Base-by-base conservation (phyloP, 1,140 invertebrate genomes). In the Drosophila melanica region DNA sequence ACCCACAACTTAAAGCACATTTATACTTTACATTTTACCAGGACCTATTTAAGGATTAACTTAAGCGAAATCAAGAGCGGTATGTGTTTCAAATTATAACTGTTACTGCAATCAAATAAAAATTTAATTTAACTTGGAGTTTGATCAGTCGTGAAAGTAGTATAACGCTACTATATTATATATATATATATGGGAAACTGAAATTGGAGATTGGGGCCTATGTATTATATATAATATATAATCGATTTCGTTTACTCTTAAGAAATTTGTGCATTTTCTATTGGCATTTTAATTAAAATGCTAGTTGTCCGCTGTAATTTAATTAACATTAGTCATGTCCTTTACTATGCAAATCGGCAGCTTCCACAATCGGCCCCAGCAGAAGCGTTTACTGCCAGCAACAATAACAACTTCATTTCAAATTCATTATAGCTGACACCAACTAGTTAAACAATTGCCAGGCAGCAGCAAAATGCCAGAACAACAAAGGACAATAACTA, bases 381-480 rank as follows among this genome's bases (percentile, higher is more conserved):
- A 10, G 16, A 9, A 78, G 50, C 80, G 60, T 62, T 82, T 84
- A 84, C 69, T 70, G 65, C 53, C 42, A 41, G 54, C 57, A 59
- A 67, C 72, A 82, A 82, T 70, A 87, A 77, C 80, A 89, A 69
- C 79, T 89, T 87, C 42, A 87, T 87, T 87, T 87, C 77, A 87
- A 87, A 87, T 87, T 87, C 85, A 87, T 87, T 87, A 87, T 90
- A 84, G 84, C 79, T 85, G 84, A 84, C 84, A 89, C 80, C 85
- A 89, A 87, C 79, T 90, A 84, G 85, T 90, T 90, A 87, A 84
- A 87, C 84, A 87, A 87, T 77, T 77, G 51, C 68, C 78, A 53
- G 27, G 54, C 70, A 77, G 50, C 70, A 69, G 59, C 63, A 60
- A 65, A 62, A 42, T 62, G 66, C 64, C 48, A 20, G 18, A 62